Conservation (phyloP, 2,113 vertebrate species). For the Channa maculata region DNA sequence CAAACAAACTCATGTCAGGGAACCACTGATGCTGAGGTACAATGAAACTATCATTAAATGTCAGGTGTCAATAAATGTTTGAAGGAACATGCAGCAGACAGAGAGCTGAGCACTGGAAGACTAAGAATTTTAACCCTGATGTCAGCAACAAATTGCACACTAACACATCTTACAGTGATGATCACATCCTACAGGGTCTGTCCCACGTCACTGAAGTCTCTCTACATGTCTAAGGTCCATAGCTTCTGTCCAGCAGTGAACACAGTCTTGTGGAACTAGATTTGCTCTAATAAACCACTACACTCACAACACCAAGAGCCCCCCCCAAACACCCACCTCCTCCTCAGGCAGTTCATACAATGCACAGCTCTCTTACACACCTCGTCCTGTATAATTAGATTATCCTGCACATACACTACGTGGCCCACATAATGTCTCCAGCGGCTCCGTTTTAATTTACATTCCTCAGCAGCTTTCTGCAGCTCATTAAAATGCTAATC, state of each 20-base stretch:
- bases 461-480: conserved; percentile 41
- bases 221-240: background rate
- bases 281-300: conserved; percentile 19
- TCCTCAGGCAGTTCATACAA: conserved; percentile 17
- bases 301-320: background rate
- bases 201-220: conserved; percentile 3
- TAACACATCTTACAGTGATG: background rate
- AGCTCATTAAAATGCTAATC: conserved; percentile 27
- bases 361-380: conserved; percentile 28
- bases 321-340: background rate
- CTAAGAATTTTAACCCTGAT: conserved; percentile 21
- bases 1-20: too few relatives aligned
- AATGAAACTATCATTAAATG: too few relatives aligned
- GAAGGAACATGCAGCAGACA: too few relatives aligned
- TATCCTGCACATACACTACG: conserved; percentile 26
- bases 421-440: conserved; percentile 46
- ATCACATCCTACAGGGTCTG: too few relatives aligned
- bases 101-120: too few relatives aligned
- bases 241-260: conserved; percentile 18
- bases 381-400: conserved; percentile 46
- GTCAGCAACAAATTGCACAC: conserved; percentile 38
- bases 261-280: background rate
- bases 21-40: too few relatives aligned
- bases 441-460: conserved; percentile 33
- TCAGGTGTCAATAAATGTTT: too few relatives aligned